A percentile compares a stretch with the other conserved stretches of the same genome.
phyloP scores from a whole-genome alignment of 2,113 vertebrate genomes.

The Halcyon senegalensis region DNA sequence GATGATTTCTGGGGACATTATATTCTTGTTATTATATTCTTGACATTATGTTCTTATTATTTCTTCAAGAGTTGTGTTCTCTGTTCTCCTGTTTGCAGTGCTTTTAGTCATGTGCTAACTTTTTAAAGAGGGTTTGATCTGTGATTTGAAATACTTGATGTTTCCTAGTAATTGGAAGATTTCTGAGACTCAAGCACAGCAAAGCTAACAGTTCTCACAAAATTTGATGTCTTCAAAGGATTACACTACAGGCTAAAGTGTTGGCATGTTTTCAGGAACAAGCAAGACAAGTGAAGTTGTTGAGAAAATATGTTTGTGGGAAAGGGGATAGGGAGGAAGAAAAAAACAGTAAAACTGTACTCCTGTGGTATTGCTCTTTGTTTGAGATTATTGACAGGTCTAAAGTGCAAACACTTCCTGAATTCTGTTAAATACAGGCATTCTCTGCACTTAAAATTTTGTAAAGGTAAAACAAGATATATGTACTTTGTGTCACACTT shows the following conservation, averaged over 20 bases:
- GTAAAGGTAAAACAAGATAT: not conserved
- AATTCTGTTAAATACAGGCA: not conserved
- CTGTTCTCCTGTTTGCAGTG: not conserved
- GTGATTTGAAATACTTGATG: not conserved
- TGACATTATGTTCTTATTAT: not conserved
- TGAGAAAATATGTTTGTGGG: not conserved
- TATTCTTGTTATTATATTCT: not conserved
- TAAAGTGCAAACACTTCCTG: not conserved
- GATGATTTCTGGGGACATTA: not conserved
- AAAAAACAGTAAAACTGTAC: not conserved
- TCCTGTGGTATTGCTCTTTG: not conserved
- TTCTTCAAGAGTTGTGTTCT: not conserved
- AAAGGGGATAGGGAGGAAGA: not conserved
- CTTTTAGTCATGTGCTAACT: not conserved
- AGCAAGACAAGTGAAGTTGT: not conserved
- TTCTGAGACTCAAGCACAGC: not conserved
- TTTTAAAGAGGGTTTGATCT: not conserved
- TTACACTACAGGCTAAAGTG: not conserved
- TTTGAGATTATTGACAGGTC: not conserved
- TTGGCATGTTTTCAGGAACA: not conserved
- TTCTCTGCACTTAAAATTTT: not conserved
- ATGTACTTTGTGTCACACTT: not conserved
- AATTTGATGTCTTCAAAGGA: not conserved
- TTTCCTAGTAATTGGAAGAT: not conserved
- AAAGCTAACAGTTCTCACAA: not conserved